Conservation (phyloP, 2,797 vertebrate species). For the Onychomys leucogaster region DNA sequence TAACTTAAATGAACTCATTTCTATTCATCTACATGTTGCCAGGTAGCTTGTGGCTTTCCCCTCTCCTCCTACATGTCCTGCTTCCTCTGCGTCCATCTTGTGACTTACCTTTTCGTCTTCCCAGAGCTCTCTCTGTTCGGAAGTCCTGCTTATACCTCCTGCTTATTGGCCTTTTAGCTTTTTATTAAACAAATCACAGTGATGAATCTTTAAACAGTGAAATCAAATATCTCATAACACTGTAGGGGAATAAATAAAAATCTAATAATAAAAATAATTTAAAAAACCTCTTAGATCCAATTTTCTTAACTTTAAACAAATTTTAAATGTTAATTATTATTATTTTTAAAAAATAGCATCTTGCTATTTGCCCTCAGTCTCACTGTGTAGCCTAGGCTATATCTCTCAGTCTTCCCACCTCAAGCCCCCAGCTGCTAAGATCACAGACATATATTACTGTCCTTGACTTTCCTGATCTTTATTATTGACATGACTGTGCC, state of each 20-base stretch:
- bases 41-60: not conserved
- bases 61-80: not conserved
- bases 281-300: not conserved
- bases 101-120: not conserved
- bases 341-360: not conserved
- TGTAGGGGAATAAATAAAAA: not conserved
- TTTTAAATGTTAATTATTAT: not conserved
- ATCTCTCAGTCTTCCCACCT: not conserved
- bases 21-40: not conserved
- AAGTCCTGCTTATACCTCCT: not conserved
- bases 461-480: not conserved
- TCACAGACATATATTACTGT: not conserved
- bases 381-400: not conserved
- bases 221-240: not conserved
- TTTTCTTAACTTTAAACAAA: not conserved
- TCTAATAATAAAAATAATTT: not conserved
- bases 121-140: not conserved
- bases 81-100: not conserved
- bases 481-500: not conserved
- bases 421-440: not conserved
- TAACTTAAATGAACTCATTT: not conserved
- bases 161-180: not conserved
- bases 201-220: too few species aligned
- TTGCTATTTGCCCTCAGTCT: not conserved
- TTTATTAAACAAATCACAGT: too few species aligned